A percentile compares a stretch with the other conserved stretches of the same genome.
Conservation (phyloP, 2,797 vertebrate species). For the Luscinia megarhynchos region DNA sequence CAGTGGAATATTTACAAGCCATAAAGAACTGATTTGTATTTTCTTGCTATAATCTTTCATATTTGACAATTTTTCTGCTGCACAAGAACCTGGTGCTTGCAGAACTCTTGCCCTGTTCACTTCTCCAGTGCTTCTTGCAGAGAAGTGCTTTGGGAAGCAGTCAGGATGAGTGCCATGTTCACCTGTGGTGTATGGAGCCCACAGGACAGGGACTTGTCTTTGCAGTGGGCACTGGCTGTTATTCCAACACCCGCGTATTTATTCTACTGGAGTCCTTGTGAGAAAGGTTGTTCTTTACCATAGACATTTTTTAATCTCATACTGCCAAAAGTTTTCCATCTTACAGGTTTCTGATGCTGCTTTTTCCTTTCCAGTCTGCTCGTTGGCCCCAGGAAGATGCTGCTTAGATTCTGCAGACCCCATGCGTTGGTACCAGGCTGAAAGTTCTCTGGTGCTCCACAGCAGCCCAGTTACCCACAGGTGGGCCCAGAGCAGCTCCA, state of each 20-base stretch:
- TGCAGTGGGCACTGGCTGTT: neutral
- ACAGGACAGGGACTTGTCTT: neutral
- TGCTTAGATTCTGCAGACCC: neutral
- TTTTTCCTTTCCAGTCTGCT: neutral
- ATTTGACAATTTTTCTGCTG: neutral
- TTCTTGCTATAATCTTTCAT: neutral
- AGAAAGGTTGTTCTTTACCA: neutral
- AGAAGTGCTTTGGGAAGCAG: neutral
- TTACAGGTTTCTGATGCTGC: neutral
- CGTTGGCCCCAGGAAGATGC: neutral
- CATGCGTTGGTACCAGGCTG: neutral
- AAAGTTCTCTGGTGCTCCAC: neutral
- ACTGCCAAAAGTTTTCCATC: neutral
- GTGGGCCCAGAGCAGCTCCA: slow-evolving; percentile 43
- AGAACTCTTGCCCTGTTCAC: neutral
- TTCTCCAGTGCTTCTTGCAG: neutral
- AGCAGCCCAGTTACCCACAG: slow-evolving; percentile 62
- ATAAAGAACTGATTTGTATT: neutral
- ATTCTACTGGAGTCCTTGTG: neutral
- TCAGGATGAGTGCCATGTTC: neutral
- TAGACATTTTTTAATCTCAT: neutral
- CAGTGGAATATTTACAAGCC: neutral
- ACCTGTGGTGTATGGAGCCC: neutral
- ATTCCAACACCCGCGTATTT: neutral
- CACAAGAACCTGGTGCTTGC: neutral